A percentile compares a stretch with the other conserved stretches of the same genome.
These are phyloP conservation scores for Carettochelys insculpta DNA, from an alignment of 2,113 vertebrate species.

Conservation along the genomic window DNA sequence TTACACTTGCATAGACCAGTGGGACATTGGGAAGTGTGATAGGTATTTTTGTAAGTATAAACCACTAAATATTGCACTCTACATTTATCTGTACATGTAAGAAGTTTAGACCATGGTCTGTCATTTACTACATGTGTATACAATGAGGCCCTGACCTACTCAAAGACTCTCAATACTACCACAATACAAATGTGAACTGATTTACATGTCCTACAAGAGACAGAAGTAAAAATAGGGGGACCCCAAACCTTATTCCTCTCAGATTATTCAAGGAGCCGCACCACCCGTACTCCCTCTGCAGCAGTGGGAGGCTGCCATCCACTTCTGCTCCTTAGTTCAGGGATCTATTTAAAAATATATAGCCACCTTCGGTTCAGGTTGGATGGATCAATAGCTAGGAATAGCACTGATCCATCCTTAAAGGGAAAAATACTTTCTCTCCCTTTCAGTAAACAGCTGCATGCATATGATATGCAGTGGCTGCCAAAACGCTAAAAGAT, in stretches of 20 bases:
- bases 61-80: neutral
- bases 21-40: neutral
- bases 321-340: neutral
- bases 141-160: neutral
- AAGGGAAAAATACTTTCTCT: neutral
- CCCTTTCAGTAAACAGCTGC: conserved; percentile 6
- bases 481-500: conserved; percentile 42
- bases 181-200: neutral
- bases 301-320: neutral
- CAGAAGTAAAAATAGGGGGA: neutral
- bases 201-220: neutral
- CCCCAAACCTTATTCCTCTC: neutral
- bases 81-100: neutral
- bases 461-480: neutral
- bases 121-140: neutral
- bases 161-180: neutral
- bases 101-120: neutral
- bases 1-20: neutral
- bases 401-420: conserved; percentile 30
- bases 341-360: neutral
- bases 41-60: neutral
- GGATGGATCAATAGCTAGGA: conserved; percentile 20
- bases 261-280: neutral
- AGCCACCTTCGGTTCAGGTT: neutral
- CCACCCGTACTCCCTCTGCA: neutral